Evolutionary conservation across 2,797 vertebrate genomes (phyloP), one percentile per base, ranked within the genome.

Genomic region (Ctenosaura bakeri): DNA sequence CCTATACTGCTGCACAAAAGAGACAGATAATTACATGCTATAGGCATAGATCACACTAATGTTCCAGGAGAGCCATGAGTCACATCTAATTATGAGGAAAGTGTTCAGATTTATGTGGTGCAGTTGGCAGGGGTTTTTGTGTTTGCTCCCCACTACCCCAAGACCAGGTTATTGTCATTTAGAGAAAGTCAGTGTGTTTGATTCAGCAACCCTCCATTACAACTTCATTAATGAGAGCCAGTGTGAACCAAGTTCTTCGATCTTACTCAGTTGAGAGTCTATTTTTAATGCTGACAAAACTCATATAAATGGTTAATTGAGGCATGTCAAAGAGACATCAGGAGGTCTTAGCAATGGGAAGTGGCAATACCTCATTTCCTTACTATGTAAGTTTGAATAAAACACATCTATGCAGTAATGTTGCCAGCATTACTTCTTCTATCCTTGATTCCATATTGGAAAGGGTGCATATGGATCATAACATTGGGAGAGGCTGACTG

Each of bases 21-120:
- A 94, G 90, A 66, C 32, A 90, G 77, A 81, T 90, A 90, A 94
- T 92, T 94, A 74, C 7, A 18, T 82, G 81, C 71, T 89, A 91
- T 56, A 50, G 87, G 62, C 71, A 73, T 88, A 93, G 90, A 89
- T 94, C 87, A 86, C 77, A 87, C 90, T 9, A 56, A 76, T 81
- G 80, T 92, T 1, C 9, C 26, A 6, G 29, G 89, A 91, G 24
- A n/a, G 78, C 59, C 76, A 90, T 92, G 89, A 91, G 86, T 87
- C 22, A 90, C 79, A 38, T 42, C 0, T 10, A 38, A 9, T 38
- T 52, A 26, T 6, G 86, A 86, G 56, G 78, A 38, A 86, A 13
- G 0, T 29, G 29, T 54, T 54, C 0, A 0, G 91, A 90, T 0
- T 3, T 26, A 32, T 87, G 86, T 79, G 29, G 35, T n/a, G 81